Conservation (phyloP, 2,113 vertebrate species). For the Neoarius graeffei region DNA sequence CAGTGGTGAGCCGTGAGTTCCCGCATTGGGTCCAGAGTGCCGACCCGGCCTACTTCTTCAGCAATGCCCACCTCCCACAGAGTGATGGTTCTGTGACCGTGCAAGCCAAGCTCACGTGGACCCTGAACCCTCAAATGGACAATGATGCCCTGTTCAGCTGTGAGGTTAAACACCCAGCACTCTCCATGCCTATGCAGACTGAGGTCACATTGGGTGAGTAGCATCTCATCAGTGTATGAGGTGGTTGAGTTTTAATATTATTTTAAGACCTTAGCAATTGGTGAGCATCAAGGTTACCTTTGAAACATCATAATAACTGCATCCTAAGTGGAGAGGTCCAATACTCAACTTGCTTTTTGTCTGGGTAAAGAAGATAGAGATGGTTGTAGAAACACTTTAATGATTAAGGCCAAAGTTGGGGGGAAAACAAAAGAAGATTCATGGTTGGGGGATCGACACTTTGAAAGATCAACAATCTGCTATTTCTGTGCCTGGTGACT, state of each 20-base stretch:
- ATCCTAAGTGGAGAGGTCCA: neutral
- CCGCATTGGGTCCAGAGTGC: conserved; percentile 92
- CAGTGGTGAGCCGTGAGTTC: conserved; percentile 94
- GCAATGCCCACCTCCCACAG: conserved; percentile 84
- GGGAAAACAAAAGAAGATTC: neutral
- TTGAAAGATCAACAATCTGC: neutral
- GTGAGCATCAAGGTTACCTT: neutral
- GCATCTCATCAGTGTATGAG: neutral
- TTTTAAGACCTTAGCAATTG: neutral
- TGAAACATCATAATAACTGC: neutral
- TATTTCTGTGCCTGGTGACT: neutral
- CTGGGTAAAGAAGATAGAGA: neutral
- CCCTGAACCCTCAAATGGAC: conserved; percentile 93
- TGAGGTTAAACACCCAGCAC: conserved; percentile 93
- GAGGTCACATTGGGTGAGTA: conserved; percentile 91
- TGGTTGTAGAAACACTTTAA: neutral
- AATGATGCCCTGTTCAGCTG: conserved; percentile 98
- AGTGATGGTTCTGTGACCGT: conserved; percentile 94
- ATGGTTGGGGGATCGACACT: neutral
- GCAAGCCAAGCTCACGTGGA: conserved; percentile 93
- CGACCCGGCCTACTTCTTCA: conserved; percentile 90
- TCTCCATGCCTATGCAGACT: conserved; percentile 98
- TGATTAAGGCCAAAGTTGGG: neutral
- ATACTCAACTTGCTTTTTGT: neutral
- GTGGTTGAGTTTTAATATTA: neutral